Conservation (phyloP, 2,888 invertebrate genomes). For the Molorchus minor region DNA sequence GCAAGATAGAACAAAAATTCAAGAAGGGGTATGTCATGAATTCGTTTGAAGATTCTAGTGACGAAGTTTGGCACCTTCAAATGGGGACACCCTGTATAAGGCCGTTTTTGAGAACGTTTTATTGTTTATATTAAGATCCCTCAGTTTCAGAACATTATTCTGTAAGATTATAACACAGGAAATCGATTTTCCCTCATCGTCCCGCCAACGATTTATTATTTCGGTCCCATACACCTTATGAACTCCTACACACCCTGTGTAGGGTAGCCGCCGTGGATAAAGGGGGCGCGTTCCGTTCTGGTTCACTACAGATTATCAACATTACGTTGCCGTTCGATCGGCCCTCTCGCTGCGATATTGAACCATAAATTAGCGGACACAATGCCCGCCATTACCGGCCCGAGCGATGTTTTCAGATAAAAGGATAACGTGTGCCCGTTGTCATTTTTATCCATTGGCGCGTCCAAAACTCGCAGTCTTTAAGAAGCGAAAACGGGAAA, state of each 20-base stretch:
- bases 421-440: slow-evolving; percentile 53
- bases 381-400: slow-evolving; percentile 58
- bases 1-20: too few relatives aligned
- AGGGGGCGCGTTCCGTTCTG: slow-evolving; percentile 46
- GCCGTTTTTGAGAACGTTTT: too few relatives aligned
- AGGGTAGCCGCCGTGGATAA: slow-evolving; percentile 26
- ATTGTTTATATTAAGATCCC: too few relatives aligned
- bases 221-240: slow-evolving; percentile 10
- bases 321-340: slow-evolving; percentile 56
- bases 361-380: slow-evolving; percentile 59
- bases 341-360: slow-evolving; percentile 57
- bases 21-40: too few relatives aligned
- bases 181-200: slow-evolving; percentile 2
- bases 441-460: slow-evolving; percentile 49
- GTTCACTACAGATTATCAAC: slow-evolving; percentile 57
- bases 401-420: slow-evolving; percentile 54
- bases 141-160: background rate
- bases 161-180: background rate
- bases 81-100: too few relatives aligned
- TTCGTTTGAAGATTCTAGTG: too few relatives aligned
- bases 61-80: too few relatives aligned
- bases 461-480: slow-evolving; percentile 27
- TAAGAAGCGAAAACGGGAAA: background rate
- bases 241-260: slow-evolving; percentile 4
- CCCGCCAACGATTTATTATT: slow-evolving; percentile 26